Evolutionary conservation across 2,888 invertebrate species (phyloP), one percentile per base, ranked within the genome.

Genomic region (Horisme vitalbata): DNA sequence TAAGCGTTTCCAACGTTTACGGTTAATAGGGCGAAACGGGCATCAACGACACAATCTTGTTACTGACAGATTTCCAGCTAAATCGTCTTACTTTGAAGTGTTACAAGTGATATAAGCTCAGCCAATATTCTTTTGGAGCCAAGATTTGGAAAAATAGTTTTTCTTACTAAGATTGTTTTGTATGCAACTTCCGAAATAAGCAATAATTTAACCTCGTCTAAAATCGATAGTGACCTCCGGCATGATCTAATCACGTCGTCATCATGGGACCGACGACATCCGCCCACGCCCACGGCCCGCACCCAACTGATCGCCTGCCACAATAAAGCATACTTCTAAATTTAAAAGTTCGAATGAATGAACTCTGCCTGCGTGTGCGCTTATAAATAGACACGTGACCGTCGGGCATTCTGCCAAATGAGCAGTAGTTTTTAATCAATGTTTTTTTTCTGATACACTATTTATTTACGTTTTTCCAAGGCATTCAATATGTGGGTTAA

Each of bases 321-420:
- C 64, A 67, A 66, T 61, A 68, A 41, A 68, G 63, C 65, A 65
- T 58, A 62, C 56, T 71, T 78, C 80, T 79, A 79, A 69, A 71
- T 75, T 70, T 78, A 77, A 73, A 71, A 55, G 33, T 44, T 59
- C 62, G 78, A 78, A 82, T 86, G 83, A 85, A 85, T 85, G 84
- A 85, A 85, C 83, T 80, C 70, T 71, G 64, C 68, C 72, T 77
- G 83, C 79, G 80, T 70, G 72, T 63, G 71, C 77, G 75, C 73
- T 61, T 60, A 56, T 61, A 68, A 76, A 80, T 69, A 63, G 61
- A 59, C 61, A 44, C 61, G 61, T 74, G 75, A 75, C 78, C 74
- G 73, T 62, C 75, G 69, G 70, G 65, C 74, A 53, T 35, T 44
- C 37, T 61, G 70, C 68, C 68, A 63, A 62, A 57, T 37, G 31